Conservation (phyloP, 1,140 invertebrate species). For the Drosophila nebulosa region DNA sequence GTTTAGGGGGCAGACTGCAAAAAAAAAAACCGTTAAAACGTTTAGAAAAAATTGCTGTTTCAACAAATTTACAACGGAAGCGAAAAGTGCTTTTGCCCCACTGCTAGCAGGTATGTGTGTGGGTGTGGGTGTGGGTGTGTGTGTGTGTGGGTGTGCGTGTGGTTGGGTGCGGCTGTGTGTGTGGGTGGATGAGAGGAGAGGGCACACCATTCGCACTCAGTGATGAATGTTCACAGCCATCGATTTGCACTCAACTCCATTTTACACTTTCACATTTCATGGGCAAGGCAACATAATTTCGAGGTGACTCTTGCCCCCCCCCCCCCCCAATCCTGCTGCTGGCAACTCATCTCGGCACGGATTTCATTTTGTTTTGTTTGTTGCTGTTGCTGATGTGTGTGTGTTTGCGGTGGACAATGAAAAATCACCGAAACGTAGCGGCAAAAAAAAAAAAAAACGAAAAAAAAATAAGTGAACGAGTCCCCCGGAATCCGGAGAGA, state of each 20-base stretch:
- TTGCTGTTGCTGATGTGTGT: slow-evolving; percentile 5
- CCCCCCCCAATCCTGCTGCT: background rate
- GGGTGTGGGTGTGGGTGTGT: slow-evolving; percentile 19
- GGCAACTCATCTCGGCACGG: slow-evolving; percentile 34
- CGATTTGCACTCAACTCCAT: slow-evolving; percentile 77
- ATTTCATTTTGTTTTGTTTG: slow-evolving; percentile 65
- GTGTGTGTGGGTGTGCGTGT: background rate
- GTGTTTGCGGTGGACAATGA: slow-evolving; percentile 72
- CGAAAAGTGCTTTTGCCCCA: slow-evolving; percentile 61
- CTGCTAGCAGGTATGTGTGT: background rate
- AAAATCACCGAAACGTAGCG: slow-evolving; percentile 65
- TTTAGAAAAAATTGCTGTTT: slow-evolving; percentile 78
- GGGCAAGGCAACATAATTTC: slow-evolving; percentile 61
- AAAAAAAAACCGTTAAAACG: slow-evolving; percentile 38
- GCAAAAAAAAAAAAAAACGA: background rate
- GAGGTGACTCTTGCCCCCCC: slow-evolving; percentile 1
- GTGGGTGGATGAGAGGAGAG: slow-evolving; percentile 13
- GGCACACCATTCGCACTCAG: slow-evolving; percentile 39
- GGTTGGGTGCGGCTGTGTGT: slow-evolving; percentile 12
- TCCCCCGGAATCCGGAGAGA: slow-evolving; percentile 1
- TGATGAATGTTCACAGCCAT: slow-evolving; percentile 71
- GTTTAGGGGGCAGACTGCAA: too few relatives aligned
- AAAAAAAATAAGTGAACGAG: background rate
- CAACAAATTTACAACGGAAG: slow-evolving; percentile 78
- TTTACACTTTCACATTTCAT: slow-evolving; percentile 70